phyloP scores from a whole-genome alignment of 1,140 invertebrate species.

The Eubasilissa regina region DNA sequence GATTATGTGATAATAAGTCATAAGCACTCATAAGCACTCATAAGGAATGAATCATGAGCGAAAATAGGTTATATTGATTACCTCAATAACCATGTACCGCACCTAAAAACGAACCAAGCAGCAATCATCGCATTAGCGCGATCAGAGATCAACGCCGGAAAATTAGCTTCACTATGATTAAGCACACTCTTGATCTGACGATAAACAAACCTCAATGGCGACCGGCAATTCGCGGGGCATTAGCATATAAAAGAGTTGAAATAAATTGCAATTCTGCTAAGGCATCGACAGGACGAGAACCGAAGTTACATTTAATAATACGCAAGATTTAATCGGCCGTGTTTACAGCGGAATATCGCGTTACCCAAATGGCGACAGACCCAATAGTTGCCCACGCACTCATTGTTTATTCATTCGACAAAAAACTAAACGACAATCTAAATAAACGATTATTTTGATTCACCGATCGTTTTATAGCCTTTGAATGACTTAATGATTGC shows the following conservation, averaged over 20 bases:
- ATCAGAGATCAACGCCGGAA: neutral
- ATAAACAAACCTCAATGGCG: slow-evolving; percentile 21
- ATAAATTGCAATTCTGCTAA: slow-evolving; percentile 38
- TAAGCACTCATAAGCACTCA: too few species aligned
- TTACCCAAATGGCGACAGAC: slow-evolving; percentile 48
- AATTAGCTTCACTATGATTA: neutral
- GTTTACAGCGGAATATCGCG: slow-evolving; percentile 42
- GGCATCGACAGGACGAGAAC: slow-evolving; percentile 25
- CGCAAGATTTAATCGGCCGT: slow-evolving; percentile 41
- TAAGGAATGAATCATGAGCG: neutral
- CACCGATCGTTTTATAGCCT: neutral
- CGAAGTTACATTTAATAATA: slow-evolving; percentile 8
- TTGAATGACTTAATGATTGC: neutral
- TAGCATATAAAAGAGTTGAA: slow-evolving; percentile 19
- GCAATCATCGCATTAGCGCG: slow-evolving; percentile 9
- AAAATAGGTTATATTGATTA: slow-evolving; percentile 5
- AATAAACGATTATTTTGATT: slow-evolving; percentile 13
- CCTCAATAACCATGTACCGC: neutral
- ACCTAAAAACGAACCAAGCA: slow-evolving; percentile 23
- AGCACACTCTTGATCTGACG: neutral
- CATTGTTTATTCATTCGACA: slow-evolving; percentile 23
- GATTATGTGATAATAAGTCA: slow-evolving; percentile 2
- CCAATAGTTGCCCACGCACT: slow-evolving; percentile 19
- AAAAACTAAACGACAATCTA: slow-evolving; percentile 18
- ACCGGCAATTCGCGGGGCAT: neutral